Percentiles rank a stretch among this genome's conserved stretches.
Evolutionary conservation across 2,888 invertebrate genomes (phyloP).

Genomic region (Idaea straminata): DNA sequence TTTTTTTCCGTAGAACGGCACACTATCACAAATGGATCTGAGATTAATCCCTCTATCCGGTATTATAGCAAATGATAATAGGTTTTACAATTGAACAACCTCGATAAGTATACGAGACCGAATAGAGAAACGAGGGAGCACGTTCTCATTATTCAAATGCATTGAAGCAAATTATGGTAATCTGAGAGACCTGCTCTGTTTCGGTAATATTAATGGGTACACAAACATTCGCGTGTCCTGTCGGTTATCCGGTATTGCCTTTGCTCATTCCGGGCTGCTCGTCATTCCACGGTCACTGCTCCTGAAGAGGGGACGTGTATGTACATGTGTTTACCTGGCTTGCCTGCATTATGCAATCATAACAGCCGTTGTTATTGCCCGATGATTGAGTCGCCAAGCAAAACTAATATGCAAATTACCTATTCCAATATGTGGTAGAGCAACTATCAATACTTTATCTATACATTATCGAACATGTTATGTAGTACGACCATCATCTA

Average conservation of each 20-base stretch:
- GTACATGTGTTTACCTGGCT: slow-evolving; percentile 2
- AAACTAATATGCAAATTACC: slow-evolving; percentile 2
- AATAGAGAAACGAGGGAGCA: slow-evolving; percentile 57
- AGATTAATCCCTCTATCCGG: slow-evolving; percentile 37
- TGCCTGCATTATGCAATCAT: slow-evolving; percentile 31
- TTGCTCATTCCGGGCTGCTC: slow-evolving; percentile 40
- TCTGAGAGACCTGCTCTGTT: slow-evolving; percentile 77
- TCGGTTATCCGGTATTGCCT: slow-evolving; percentile 37
- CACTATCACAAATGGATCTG: slow-evolving; percentile 31
- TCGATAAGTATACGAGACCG: slow-evolving; percentile 58
- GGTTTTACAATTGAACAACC: slow-evolving; percentile 64
- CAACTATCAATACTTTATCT: background rate
- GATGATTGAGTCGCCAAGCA: slow-evolving; percentile 9
- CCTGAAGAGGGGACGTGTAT: slow-evolving; percentile 24
- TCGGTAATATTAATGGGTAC: slow-evolving; percentile 73
- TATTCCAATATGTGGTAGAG: background rate
- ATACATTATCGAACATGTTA: background rate
- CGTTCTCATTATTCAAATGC: slow-evolving; percentile 79
- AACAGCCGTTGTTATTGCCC: slow-evolving; percentile 25
- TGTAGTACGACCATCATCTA: background rate
- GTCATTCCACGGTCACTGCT: slow-evolving; percentile 28
- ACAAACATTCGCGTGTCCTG: slow-evolving; percentile 60
- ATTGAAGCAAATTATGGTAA: slow-evolving; percentile 80
- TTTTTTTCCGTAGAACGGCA: slow-evolving; percentile 21
- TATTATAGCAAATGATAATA: slow-evolving; percentile 50